phyloP scores from a whole-genome alignment of 2,888 invertebrate species.

The Orthosia incerta region DNA sequence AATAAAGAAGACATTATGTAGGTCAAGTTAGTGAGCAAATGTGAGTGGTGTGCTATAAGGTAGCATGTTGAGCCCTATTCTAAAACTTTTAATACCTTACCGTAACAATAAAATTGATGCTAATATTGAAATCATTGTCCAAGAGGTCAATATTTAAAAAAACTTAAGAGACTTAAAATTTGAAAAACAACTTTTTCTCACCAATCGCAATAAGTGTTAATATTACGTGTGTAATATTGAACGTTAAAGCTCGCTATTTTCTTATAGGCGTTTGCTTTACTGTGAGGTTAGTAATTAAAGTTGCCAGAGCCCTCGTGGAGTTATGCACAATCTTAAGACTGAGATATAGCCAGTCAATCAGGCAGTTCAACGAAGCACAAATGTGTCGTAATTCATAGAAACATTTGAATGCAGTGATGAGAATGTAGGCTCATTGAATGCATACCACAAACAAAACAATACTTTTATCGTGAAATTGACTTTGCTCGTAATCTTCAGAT shows the following conservation, averaged over 20 bases:
- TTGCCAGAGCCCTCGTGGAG: neutral
- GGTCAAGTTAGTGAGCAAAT: neutral
- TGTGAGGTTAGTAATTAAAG: too few relatives aligned
- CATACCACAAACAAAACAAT: constrained; percentile 42
- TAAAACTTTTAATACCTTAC: too few relatives aligned
- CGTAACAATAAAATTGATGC: too few relatives aligned
- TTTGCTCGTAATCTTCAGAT: neutral
- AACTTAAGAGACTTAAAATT: too few relatives aligned
- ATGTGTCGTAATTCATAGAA: constrained; percentile 13
- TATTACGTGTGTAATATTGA: too few relatives aligned
- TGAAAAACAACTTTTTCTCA: too few relatives aligned
- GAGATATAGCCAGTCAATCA: neutral
- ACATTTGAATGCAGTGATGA: neutral
- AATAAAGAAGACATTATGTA: neutral
- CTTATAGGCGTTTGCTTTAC: too few relatives aligned
- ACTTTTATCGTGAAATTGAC: constrained; percentile 1
- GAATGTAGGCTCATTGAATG: constrained; percentile 7
- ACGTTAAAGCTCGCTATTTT: too few relatives aligned
- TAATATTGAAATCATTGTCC: too few relatives aligned
- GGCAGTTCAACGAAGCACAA: neutral
- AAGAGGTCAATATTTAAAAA: too few relatives aligned
- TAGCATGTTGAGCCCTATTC: neutral
- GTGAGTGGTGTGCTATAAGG: neutral
- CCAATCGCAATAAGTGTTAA: neutral
- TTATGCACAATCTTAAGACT: neutral